phyloP scores from a whole-genome alignment of 30 jellyfish, hydroid and myxozoan genomes.

The Morbakka virulenta region DNA sequence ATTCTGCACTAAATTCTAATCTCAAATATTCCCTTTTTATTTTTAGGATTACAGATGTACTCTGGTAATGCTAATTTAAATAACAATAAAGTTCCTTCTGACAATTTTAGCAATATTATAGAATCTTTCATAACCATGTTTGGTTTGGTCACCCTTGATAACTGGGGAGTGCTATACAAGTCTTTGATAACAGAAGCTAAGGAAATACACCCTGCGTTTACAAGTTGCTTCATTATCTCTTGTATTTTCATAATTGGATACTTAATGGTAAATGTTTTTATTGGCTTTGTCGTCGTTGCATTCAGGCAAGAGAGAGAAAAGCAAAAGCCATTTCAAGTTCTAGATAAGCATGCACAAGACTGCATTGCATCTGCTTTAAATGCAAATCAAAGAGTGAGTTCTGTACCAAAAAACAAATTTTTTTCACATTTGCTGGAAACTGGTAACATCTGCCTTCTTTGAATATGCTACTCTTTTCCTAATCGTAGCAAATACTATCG shows the following conservation, averaged over 20 bases:
- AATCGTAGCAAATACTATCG: slow-evolving; percentile 40
- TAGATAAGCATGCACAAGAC: slow-evolving; percentile 62
- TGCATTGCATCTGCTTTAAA: slow-evolving; percentile 55
- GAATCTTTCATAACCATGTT: slow-evolving; percentile 67
- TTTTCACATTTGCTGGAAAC: slow-evolving; percentile 4
- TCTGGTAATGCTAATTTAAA: no score
- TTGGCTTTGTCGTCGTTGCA: slow-evolving; percentile 74
- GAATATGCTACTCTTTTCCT: slow-evolving; percentile 26
- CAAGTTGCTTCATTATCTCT: slow-evolving; percentile 39
- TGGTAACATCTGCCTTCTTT: slow-evolving; percentile 27
- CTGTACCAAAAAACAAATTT: neutral
- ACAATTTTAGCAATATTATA: slow-evolving; percentile 33
- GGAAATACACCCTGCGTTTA: neutral
- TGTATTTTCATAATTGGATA: slow-evolving; percentile 58
- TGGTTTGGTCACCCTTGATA: slow-evolving; percentile 61
- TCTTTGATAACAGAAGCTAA: neutral
- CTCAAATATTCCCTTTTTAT: no score
- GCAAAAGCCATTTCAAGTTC: slow-evolving; percentile 44
- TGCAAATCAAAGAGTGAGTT: slow-evolving; percentile 1
- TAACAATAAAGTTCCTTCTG: no score
- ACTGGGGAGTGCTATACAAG: slow-evolving; percentile 52
- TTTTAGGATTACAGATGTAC: no score
- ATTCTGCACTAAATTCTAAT: no score
- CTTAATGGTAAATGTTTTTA: slow-evolving; percentile 65
- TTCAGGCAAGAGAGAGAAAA: slow-evolving; percentile 62